Evolutionary conservation across 2,113 vertebrate genomes (phyloP), one percentile per base, ranked within the genome.

Genomic region (Bothrops jararaca): DNA sequence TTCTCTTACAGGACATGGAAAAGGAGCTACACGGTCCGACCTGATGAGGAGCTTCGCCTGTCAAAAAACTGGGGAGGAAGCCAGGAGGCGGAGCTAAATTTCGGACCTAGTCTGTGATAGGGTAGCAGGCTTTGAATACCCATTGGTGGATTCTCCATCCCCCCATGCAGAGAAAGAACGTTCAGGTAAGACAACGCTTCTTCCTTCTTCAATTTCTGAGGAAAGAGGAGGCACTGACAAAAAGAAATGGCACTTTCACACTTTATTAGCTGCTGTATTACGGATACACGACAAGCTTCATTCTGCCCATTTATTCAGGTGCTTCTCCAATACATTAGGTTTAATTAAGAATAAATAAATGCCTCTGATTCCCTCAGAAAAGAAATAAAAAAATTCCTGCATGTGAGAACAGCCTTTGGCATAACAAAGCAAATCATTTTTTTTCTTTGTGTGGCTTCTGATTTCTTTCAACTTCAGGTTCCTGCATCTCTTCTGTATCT

Each of bases 271-370:
- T 90, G n/a, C 54, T n/a, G 29, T 56, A 92, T 90, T 90, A 90
- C 42, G 88, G 54, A 92, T 92, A 89, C 88, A 92, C n/a, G 86
- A 52, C 69, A 92, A 92, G 86, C 91, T 50, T 88, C 86, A 74
- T 26, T 53, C 88, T 93, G 88, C 56, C 58, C 74, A 93, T 93
- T 93, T 86, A 86, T 90, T 89, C 90, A 85, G 74, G 64, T 90
- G 60, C 54, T 93, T 93, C 92, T 90, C 89, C 89, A 89, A 93
- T 90, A 93, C 89, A 86, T 93, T 93, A 90, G 56, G 74, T 29
- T 89, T 93, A 93, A 93, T 93, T 90, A 93, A 90, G 56, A 90
- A 90, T 86, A 86, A 90, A 93, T 85, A 60, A 4, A 26, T 56
- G 92, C 15, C 54, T 93, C 74, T 92, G 56, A 60, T 60, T 90